Evolutionary conservation across 1,140 invertebrate species (phyloP), one percentile per base, ranked within the genome.

Genomic region (Adelges cooleyi): DNA sequence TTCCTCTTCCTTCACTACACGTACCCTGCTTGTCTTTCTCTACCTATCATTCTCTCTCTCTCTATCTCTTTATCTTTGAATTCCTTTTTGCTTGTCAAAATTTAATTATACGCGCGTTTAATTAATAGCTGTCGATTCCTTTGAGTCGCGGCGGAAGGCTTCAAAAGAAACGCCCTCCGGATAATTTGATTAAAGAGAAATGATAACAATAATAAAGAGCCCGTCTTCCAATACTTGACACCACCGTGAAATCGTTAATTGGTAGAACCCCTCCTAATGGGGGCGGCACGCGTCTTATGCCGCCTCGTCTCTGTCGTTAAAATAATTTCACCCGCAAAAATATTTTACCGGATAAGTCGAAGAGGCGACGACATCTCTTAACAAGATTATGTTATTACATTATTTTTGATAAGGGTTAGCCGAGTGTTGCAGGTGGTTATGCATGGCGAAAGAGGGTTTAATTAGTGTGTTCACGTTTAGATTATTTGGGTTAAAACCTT

Each of bases 121-220:
- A 62, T 62, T 62, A 62, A 62, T 62, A 48, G 56, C 56, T 18
- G 56, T 62, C 56, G 56, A 62, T 62, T 62, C 56, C 56, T 62
- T 62, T 62, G 56, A 62, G 42, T 23, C 5, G n/a, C n/a, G 23
- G 27, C 22, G 23, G 54, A 11, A 33, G 11, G 36, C 42, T 48
- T 62, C 56, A 33, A 46, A 62, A 62, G 56, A 62, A 62, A 62
- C 56, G 56, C 56, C 56, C 42, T 48, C 22, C 10, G 42, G 56
- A 62, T 62, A 62, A 62, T 62, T 62, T 62, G 56, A 62, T 62
- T 62, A 62, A 46, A 62, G 56, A 62, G 56, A 62, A 62, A 62
- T 48, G 56, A 62, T 62, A 62, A 62, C 56, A 62, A 62, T 62
- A 62, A 62, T 62, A 62, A 62, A 62, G 56, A 62, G 13, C 40